Conservation (phyloP, 2,797 vertebrate genomes). For the Xiphophorus birchmanni region DNA sequence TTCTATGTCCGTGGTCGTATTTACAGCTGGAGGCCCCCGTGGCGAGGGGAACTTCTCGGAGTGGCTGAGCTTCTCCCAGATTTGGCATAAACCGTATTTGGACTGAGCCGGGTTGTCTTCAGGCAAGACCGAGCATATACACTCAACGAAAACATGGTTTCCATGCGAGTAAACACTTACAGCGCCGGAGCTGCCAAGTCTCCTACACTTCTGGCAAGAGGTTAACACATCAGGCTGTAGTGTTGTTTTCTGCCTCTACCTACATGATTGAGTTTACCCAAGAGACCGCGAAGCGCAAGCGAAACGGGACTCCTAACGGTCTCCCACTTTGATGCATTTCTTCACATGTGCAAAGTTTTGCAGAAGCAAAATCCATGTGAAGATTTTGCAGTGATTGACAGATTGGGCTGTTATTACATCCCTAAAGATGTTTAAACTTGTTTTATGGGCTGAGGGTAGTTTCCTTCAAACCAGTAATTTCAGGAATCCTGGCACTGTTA, state of each 20-base stretch:
- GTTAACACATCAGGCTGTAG: conserved; percentile 18
- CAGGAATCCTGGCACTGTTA: conserved; percentile 25
- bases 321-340: neutral
- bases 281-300: neutral
- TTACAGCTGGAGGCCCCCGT: conserved; percentile 35
- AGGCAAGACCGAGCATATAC: conserved; percentile 57
- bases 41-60: conserved; percentile 46
- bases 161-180: conserved; percentile 68
- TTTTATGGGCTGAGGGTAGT: conserved; percentile 26
- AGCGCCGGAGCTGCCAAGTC: conserved; percentile 36
- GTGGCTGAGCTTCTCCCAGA: conserved; percentile 29
- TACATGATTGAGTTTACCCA: conserved; percentile 5
- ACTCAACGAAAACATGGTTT: conserved; percentile 63
- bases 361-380: neutral
- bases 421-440: conserved; percentile 41
- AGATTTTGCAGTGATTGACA: neutral
- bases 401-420: conserved; percentile 3
- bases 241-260: conserved; percentile 31
- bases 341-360: conserved; percentile 7
- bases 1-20: neutral
- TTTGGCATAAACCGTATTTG: conserved; percentile 41
- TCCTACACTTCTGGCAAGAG: conserved; percentile 40
- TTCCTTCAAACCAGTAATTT: conserved; percentile 28
- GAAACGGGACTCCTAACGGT: neutral
- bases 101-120: conserved; percentile 31